These are phyloP conservation scores for Heteractis magnifica DNA, from an alignment of 92 coral and sea anemone genomes.

Conservation along the genomic window DNA sequence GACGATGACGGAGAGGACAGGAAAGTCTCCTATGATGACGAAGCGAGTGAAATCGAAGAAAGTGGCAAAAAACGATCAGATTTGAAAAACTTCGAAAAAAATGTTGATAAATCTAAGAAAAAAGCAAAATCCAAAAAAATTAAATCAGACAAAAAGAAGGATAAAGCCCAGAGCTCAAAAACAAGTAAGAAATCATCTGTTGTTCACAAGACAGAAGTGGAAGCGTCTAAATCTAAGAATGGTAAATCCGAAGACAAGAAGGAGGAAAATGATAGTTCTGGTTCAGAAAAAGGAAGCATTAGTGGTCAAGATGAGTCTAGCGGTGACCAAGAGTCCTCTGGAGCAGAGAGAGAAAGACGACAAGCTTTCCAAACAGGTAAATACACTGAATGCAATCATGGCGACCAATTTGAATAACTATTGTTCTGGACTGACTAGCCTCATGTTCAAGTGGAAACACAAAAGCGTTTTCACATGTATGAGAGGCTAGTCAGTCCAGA, in stretches of 20 bases:
- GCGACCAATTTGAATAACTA: too few species aligned
- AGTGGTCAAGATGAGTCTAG: constrained; percentile 13
- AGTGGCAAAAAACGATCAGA: neutral
- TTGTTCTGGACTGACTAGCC: too few species aligned
- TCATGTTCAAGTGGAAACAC: too few species aligned
- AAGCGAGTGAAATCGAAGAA: constrained; percentile 5
- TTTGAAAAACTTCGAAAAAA: neutral
- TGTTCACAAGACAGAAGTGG: neutral
- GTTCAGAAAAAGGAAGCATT: neutral
- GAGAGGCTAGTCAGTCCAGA: too few species aligned
- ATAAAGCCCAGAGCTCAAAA: neutral
- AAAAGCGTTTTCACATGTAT: too few species aligned
- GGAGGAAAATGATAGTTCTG: neutral
- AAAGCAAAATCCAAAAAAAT: neutral
- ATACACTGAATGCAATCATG: neutral
- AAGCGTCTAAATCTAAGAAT: neutral
- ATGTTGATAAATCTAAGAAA: neutral
- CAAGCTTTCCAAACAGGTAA: constrained; percentile 35
- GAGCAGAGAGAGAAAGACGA: constrained; percentile 40
- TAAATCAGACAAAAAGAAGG: neutral
- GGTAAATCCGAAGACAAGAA: neutral
- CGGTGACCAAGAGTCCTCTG: constrained; percentile 10
- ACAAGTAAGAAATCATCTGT: neutral
- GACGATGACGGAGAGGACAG: constrained; percentile 6
- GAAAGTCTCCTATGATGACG: neutral